A percentile compares a stretch with the other conserved stretches of the same genome.
phyloP scores from a whole-genome alignment of 2,113 vertebrate genomes.

The Lepisosteus osseus region DNA sequence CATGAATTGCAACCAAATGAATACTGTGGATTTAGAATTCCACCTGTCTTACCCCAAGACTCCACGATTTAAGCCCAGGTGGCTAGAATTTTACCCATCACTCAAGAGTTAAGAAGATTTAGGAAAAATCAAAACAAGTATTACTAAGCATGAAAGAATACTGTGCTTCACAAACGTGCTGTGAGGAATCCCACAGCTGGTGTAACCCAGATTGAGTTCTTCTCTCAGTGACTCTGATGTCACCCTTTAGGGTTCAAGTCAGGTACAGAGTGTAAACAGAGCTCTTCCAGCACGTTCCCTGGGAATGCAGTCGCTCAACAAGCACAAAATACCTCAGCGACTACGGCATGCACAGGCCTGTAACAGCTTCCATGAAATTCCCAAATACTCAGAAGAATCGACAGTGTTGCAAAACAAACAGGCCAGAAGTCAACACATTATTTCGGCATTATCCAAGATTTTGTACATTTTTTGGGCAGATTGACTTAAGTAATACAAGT shows the following conservation, averaged over 20 bases:
- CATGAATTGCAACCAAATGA: not conserved
- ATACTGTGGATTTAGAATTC: not conserved
- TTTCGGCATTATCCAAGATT: too few species aligned
- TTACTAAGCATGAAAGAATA: not conserved
- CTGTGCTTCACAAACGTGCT: not conserved
- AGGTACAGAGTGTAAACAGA: not conserved
- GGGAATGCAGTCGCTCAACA: not conserved
- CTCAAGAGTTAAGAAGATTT: not conserved
- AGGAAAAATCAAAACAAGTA: not conserved
- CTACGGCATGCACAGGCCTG: not conserved
- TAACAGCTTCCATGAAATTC: not conserved
- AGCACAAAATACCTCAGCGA: constrained; percentile 3
- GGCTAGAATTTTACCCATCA: not conserved
- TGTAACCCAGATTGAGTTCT: not conserved
- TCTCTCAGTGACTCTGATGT: constrained; percentile 1
- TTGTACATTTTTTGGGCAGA: not conserved
- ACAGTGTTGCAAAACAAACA: constrained; percentile 1
- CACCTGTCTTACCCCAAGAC: not conserved
- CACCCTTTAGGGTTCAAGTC: not conserved
- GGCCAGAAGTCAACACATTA: not conserved
- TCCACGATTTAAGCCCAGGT: too few species aligned
- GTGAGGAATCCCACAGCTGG: not conserved
- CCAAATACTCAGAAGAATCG: not conserved
- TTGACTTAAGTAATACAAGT: not conserved
- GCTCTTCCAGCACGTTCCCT: not conserved